Base-by-base conservation (phyloP, 2,797 vertebrate genomes). In the Melanotaenia nigrans region DNA sequence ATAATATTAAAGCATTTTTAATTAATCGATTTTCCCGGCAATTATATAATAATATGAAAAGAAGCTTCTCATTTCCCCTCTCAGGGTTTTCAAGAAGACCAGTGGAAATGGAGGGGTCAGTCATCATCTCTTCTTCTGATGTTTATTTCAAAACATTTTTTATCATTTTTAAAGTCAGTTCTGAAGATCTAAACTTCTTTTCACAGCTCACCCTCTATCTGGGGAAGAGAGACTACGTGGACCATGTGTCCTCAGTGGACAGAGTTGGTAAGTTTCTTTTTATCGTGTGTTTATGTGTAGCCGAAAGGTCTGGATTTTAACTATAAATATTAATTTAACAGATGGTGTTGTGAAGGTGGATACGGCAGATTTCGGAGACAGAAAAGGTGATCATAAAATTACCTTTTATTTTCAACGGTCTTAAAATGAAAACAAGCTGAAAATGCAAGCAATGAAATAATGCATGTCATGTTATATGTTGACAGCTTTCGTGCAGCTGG, bases 51-150 rank as follows among this genome's bases (percentile, higher is more conserved):
- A 36, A 32, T 5, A 32, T n/a, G 47, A 9, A 24, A 1, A 13
- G 1, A 1, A 35, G 0, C 25, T 61, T 67, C 47, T 76, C 63
- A 81, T 80, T 65, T 68, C 40, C 1, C 75, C 6, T 67, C 16
- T 0, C 83, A 99, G 97, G 79, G 95, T 98, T 85, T 97, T 93
- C 90, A 99, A 96, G 94, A 97, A 99, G 94, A 97, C 96, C 81
- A 96, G 95, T 68, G 89, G 92, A 82, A 95, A 94, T 28, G 92
- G 90, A 83, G 96, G 96, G 91, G 96, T 97, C 75, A 93, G 95
- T 80, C 18, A 25, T 73, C 1, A 53, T 45, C n/a, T 60, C 10
- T 25, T 51, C 22, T 35, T 36, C 13, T n/a, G 9, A n/a, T 38
- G 14, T 4, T 1, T 40, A 49, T 42, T 42, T 32, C 10, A 40